Percentiles rank a stretch among this genome's conserved stretches.
phyloP scores from a whole-genome alignment of 2,888 invertebrate species.

The Sarcophaga subvicina region DNA sequence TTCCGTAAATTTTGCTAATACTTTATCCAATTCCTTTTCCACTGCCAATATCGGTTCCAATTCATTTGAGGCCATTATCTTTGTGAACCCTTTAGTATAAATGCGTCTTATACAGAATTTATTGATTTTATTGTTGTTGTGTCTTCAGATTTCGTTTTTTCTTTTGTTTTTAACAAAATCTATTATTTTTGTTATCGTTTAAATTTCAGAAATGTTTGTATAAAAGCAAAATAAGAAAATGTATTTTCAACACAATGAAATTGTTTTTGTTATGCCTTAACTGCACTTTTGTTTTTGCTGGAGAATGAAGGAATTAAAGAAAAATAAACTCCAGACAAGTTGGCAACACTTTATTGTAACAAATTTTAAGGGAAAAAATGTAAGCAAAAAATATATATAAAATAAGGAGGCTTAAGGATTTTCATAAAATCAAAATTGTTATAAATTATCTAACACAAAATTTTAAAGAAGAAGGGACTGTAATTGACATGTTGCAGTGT shows the following conservation, averaged over 20 bases:
- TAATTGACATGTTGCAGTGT: too few relatives aligned
- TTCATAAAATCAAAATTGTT: too few relatives aligned
- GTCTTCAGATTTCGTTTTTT: not conserved
- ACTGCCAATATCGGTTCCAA: slow-evolving; percentile 80
- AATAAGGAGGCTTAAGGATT: too few relatives aligned
- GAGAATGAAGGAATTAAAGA: not conserved
- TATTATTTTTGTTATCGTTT: slow-evolving; percentile 21
- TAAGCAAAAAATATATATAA: too few relatives aligned
- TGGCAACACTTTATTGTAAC: slow-evolving; percentile 18
- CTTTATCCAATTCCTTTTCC: slow-evolving; percentile 81
- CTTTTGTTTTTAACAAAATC: slow-evolving; percentile 8
- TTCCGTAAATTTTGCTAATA: slow-evolving; percentile 79
- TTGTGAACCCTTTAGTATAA: not conserved
- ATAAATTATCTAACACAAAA: too few relatives aligned
- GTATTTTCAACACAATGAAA: slow-evolving; percentile 38
- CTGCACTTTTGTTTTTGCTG: slow-evolving; percentile 26
- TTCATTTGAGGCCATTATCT: slow-evolving; percentile 69
- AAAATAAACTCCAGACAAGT: not conserved
- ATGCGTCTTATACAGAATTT: not conserved
- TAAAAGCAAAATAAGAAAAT: slow-evolving; percentile 11
- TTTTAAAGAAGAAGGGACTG: too few relatives aligned
- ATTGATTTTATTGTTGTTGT: not conserved
- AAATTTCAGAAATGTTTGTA: slow-evolving; percentile 13
- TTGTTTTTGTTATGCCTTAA: slow-evolving; percentile 33
- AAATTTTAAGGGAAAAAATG: too few relatives aligned